Conservation (phyloP, 2,797 vertebrate genomes). For the Trachops cirrhosus region DNA sequence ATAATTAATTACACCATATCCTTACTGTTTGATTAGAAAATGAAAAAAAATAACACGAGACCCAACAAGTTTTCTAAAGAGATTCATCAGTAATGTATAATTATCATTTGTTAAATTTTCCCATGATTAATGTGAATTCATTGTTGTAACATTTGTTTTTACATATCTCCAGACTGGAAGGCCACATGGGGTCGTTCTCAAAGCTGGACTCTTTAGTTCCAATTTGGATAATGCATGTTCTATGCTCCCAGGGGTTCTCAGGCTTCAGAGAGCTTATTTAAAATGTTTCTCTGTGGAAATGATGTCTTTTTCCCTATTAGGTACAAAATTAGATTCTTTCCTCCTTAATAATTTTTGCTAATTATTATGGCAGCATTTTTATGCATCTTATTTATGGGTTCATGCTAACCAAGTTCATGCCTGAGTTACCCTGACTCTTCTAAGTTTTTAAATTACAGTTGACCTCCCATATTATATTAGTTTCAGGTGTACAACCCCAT, state of each 20-base stretch:
- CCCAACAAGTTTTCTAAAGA: not conserved
- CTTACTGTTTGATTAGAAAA: not conserved
- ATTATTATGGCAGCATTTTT: not conserved
- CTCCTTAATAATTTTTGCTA: not conserved
- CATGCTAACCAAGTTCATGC: not conserved
- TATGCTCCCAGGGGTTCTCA: not conserved
- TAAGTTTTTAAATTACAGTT: not conserved
- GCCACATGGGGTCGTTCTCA: not conserved
- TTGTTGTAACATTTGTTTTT: not conserved
- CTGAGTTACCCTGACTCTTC: not conserved
- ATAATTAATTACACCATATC: not conserved
- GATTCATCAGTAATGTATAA: not conserved
- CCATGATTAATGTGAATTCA: not conserved
- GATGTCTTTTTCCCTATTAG: not conserved
- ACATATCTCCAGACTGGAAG: not conserved
- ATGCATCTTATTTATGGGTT: not conserved
- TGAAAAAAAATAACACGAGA: not conserved
- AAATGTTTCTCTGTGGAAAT: not conserved
- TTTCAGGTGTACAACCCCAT: not conserved
- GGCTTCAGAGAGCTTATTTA: not conserved
- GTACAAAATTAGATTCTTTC: not conserved
- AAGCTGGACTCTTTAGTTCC: not conserved
- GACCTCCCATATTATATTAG: not conserved
- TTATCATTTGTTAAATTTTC: conserved; percentile 4
- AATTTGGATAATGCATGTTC: not conserved